These are phyloP conservation scores for Hipparchia sbordonii DNA, from an alignment of 2,888 invertebrate species.

Conservation along the genomic window DNA sequence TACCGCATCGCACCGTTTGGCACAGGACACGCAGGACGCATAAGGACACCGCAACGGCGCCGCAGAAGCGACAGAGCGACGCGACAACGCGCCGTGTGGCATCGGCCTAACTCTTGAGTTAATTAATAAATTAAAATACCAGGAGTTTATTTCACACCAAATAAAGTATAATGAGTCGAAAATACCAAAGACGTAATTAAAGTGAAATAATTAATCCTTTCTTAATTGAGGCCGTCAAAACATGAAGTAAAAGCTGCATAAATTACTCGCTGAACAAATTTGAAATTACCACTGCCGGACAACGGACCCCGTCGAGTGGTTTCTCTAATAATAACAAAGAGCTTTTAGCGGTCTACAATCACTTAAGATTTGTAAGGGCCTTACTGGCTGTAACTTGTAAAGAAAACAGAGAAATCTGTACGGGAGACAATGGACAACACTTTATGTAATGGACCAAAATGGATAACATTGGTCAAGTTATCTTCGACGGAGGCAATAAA, in stretches of 20 bases:
- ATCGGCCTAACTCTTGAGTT: neutral
- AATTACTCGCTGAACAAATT: neutral
- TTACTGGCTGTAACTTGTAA: constrained; percentile 40
- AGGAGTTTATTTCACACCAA: neutral
- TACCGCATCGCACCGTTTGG: no score
- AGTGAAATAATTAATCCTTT: constrained; percentile 9
- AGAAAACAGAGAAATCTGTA: constrained; percentile 47
- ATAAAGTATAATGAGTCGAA: constrained; percentile 3
- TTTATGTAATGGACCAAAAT: constrained; percentile 72
- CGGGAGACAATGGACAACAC: constrained; percentile 66
- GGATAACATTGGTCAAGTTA: constrained; percentile 66
- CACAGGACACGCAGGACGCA: no score
- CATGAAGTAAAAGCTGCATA: constrained; percentile 5
- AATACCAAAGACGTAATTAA: constrained; percentile 10
- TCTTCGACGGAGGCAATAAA: constrained; percentile 69
- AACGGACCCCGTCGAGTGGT: constrained; percentile 16
- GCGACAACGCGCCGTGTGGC: no score
- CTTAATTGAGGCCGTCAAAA: neutral
- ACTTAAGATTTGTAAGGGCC: constrained; percentile 44
- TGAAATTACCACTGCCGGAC: constrained; percentile 22
- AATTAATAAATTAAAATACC: neutral
- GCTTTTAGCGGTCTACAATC: constrained; percentile 42
- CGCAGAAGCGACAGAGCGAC: no score
- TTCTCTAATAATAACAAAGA: constrained; percentile 39
- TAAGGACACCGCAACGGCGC: no score